A percentile compares a stretch with the other conserved stretches of the same genome.
Evolutionary conservation across 2,888 invertebrate genomes (phyloP).

Genomic region (Belgica antarctica): DNA sequence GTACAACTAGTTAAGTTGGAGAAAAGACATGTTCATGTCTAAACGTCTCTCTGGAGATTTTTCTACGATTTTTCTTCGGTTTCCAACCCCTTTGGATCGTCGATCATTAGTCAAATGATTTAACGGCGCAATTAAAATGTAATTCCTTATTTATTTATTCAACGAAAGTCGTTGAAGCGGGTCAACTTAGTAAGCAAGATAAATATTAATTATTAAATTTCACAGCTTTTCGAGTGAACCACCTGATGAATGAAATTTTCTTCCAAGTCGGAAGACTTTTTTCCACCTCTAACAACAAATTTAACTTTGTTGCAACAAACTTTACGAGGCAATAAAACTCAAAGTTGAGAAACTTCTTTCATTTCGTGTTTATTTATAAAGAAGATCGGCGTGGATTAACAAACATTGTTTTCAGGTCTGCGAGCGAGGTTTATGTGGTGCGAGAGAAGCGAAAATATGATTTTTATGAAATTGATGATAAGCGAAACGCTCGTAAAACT

Average conservation of each 20-base stretch:
- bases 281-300: too few species aligned
- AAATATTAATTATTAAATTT: neutral
- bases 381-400: neutral
- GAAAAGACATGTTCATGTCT: neutral
- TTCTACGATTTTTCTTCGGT: neutral
- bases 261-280: slow-evolving; percentile 1
- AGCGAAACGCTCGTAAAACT: neutral
- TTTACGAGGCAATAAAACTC: slow-evolving; percentile 4
- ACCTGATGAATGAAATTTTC: neutral
- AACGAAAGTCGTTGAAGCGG: too few species aligned
- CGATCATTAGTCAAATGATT: too few species aligned
- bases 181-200: too few species aligned
- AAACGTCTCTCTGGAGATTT: slow-evolving; percentile 9
- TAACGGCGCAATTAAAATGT: too few species aligned
- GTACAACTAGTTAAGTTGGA: neutral
- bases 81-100: neutral
- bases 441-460: neutral
- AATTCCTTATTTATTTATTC: too few species aligned
- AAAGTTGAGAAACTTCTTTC: neutral
- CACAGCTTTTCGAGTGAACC: neutral
- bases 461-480: neutral
- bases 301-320: slow-evolving; percentile 11
- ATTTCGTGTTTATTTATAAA: neutral
- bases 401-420: neutral
- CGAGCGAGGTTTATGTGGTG: neutral